Evolutionary conservation across 1,140 invertebrate genomes (phyloP).

Genomic region (Drosophila trapezifrons): DNA sequence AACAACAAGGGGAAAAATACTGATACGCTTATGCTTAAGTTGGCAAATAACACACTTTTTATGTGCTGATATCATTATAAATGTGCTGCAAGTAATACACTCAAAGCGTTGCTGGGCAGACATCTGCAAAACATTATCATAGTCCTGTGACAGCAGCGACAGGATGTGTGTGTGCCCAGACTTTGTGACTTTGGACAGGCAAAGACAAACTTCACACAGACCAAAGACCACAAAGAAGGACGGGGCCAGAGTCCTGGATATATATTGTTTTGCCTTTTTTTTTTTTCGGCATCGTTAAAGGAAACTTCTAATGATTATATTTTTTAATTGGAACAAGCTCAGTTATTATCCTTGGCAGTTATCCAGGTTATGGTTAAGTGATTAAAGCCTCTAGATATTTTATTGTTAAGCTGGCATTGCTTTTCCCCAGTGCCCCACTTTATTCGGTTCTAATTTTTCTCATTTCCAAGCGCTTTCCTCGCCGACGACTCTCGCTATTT

Average conservation of each 20-base stretch:
- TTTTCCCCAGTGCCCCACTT: background rate
- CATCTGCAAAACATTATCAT: conserved; percentile 33
- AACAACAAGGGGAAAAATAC: conserved; percentile 18
- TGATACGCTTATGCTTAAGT: conserved; percentile 49
- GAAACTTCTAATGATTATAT: background rate
- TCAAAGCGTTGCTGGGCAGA: conserved; percentile 29
- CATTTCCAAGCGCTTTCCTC: conserved; percentile 20
- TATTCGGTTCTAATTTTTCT: conserved; percentile 11
- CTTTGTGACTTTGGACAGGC: background rate
- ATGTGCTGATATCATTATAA: conserved; percentile 54
- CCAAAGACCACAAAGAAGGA: conserved; percentile 7
- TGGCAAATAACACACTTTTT: conserved; percentile 59
- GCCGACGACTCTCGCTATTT: conserved; percentile 18
- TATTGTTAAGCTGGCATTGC: too few relatives aligned
- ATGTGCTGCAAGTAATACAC: conserved; percentile 50
- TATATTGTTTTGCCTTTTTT: conserved; percentile 7
- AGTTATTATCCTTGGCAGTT: too few relatives aligned
- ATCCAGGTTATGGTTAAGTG: too few relatives aligned
- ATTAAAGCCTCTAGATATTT: too few relatives aligned
- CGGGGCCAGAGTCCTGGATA: conserved; percentile 4
- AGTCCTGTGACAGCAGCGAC: conserved; percentile 1
- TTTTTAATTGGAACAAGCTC: background rate
- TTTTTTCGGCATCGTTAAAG: conserved; percentile 1
- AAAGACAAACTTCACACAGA: conserved; percentile 12
- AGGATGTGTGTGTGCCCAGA: background rate